phyloP scores from a whole-genome alignment of 2,797 vertebrate species.

The Triplophysa yarkandensis region DNA sequence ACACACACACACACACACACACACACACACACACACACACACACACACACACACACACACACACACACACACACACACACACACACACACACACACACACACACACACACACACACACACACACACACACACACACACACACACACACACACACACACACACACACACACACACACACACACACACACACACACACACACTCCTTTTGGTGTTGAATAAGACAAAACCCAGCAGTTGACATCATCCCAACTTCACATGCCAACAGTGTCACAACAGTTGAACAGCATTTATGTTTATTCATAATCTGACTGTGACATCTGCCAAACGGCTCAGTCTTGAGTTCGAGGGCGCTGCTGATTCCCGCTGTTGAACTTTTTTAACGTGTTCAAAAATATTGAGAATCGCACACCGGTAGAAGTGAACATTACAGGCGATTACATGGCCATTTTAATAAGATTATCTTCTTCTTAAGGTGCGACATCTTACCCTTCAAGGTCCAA shows the following conservation, averaged over 20 bases:
- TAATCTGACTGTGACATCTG: slow-evolving; percentile 30
- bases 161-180: no score
- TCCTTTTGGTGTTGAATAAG: slow-evolving; percentile 5
- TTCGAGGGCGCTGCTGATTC: neutral
- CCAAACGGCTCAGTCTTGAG: neutral
- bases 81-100: no score
- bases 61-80: no score
- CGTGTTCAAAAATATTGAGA: neutral
- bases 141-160: no score
- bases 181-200: neutral
- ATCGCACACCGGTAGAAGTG: neutral
- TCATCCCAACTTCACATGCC: neutral
- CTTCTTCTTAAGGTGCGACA: slow-evolving; percentile 8
- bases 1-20: no score
- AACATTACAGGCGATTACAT: slow-evolving; percentile 26
- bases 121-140: no score
- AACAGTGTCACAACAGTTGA: slow-evolving; percentile 38
- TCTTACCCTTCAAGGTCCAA: slow-evolving; percentile 34
- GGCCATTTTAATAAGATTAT: slow-evolving; percentile 34
- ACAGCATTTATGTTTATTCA: slow-evolving; percentile 51
- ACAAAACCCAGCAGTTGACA: neutral
- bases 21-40: no score
- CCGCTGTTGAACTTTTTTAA: slow-evolving; percentile 2
- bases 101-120: no score
- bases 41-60: no score